Conservation (phyloP, 2,888 invertebrate species). For the Bombylius major region DNA sequence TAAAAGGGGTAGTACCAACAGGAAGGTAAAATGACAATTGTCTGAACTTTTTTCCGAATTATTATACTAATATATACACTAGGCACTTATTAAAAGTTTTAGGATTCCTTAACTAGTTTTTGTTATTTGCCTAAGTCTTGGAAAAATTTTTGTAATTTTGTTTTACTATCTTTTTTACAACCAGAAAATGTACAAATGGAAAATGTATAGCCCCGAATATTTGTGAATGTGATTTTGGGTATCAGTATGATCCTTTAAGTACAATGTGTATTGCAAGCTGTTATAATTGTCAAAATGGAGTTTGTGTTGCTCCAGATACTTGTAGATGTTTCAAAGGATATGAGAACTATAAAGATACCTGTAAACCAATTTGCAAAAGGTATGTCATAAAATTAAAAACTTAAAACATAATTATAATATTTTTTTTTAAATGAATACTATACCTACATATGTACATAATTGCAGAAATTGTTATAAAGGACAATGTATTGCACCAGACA, state of each 20-base stretch:
- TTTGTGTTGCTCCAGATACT: slow-evolving; percentile 30
- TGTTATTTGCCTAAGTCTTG: too few relatives aligned
- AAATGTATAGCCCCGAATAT: slow-evolving; percentile 38
- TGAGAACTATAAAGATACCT: slow-evolving; percentile 5
- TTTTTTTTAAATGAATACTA: too few relatives aligned
- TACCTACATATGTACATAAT: too few relatives aligned
- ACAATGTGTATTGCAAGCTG: slow-evolving; percentile 28
- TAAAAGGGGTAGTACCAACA: too few relatives aligned
- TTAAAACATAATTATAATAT: too few relatives aligned
- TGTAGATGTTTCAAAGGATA: slow-evolving; percentile 39
- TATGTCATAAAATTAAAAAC: background rate
- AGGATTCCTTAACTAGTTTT: too few relatives aligned
- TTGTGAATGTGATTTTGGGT: slow-evolving; percentile 36
- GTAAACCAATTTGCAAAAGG: background rate
- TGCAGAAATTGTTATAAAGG: slow-evolving; percentile 29
- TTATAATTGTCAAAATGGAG: slow-evolving; percentile 27
- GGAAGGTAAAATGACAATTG: too few relatives aligned
- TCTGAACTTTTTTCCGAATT: too few relatives aligned
- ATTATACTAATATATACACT: too few relatives aligned
- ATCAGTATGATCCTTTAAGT: background rate
- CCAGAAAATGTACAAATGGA: slow-evolving; percentile 29
- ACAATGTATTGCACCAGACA: slow-evolving; percentile 36
- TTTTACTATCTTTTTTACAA: too few relatives aligned
- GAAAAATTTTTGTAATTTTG: too few relatives aligned
- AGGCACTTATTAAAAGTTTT: too few relatives aligned